Base-by-base conservation (phyloP, 30 jellyfish, hydroid and myxozoan genomes). In the Sanderia malayensis region DNA sequence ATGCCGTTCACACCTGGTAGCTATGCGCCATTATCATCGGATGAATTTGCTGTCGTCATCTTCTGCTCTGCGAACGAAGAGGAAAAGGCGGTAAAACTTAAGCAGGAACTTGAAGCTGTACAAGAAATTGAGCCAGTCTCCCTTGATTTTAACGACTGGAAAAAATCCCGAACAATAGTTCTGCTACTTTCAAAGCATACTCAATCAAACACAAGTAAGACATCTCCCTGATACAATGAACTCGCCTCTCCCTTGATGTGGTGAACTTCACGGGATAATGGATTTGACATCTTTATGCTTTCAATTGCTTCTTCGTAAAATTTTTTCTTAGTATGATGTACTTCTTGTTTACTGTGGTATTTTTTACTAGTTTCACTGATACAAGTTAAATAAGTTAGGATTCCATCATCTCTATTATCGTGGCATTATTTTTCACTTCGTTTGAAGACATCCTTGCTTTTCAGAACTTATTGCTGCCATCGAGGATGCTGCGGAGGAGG, bases 401-500 rank as follows among this genome's bases (percentile, higher is more conserved):
- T n/a, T n/a, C n/a, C n/a, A n/a, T n/a, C n/a, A n/a, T n/a, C n/a
- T n/a, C n/a, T n/a, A n/a, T n/a, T n/a, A n/a, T n/a, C n/a, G n/a
- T n/a, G n/a, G n/a, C n/a, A n/a, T n/a, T n/a, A n/a, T n/a, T n/a
- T n/a, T n/a, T n/a, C n/a, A n/a, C n/a, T n/a, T n/a, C n/a, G n/a
- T n/a, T n/a, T n/a, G n/a, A n/a, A n/a, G n/a, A n/a, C n/a, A n/a
- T n/a, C n/a, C 13, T 37, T 37, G 6, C 52, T 4, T 37, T 37
- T 37, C 63, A 72, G 84, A 55, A n/a, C 41, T 72, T 19, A 72
- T 72, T n/a, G 84, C 55, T 30, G 84, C 84, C 11, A 72, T 72
- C 24, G 84, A 72, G 57, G 72, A 59, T 34, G 84, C 84, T 17
- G 84, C 84, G 24, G 84, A 72, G 33, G 22, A 60, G 58, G 84